These are phyloP conservation scores for Entomobrya multifasciata DNA, from an alignment of 2,888 invertebrate species.

Conservation along the genomic window DNA sequence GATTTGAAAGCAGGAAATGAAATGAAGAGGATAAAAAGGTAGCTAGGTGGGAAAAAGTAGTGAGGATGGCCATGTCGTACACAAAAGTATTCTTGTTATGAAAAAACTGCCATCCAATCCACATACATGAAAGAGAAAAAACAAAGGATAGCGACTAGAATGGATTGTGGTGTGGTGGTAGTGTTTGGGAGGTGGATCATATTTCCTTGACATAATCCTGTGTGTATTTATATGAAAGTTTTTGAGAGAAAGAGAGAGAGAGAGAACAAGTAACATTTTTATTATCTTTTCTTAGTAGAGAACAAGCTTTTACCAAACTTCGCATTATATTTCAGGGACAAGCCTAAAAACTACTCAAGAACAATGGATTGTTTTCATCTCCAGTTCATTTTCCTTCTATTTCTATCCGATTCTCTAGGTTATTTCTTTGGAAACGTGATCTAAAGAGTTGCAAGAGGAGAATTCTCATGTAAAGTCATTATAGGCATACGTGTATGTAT, in stretches of 20 bases:
- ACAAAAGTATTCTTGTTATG: too few relatives aligned
- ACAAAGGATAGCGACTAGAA: neutral
- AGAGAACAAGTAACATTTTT: neutral
- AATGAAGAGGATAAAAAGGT: too few relatives aligned
- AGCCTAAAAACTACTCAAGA: too few relatives aligned
- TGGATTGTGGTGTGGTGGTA: too few relatives aligned
- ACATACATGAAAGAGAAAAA: neutral
- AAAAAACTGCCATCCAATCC: neutral
- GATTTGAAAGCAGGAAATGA: too few relatives aligned
- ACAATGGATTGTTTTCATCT: neutral
- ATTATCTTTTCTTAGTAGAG: neutral
- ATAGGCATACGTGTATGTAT: neutral
- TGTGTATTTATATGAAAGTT: too few relatives aligned
- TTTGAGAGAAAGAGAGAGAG: neutral
- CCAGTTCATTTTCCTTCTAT: conserved; percentile 20
- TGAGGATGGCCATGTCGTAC: too few relatives aligned
- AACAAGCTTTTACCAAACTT: neutral
- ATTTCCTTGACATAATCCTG: too few relatives aligned
- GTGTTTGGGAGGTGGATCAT: too few relatives aligned
- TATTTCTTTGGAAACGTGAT: too few relatives aligned
- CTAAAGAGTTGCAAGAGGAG: too few relatives aligned
- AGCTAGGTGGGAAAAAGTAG: neutral
- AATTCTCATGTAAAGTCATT: too few relatives aligned
- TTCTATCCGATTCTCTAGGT: neutral
- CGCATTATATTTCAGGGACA: conserved; percentile 7